Percentiles rank a stretch among this genome's conserved stretches.
phyloP scores from a whole-genome alignment of 2,888 invertebrate species.

The Theretra japonica region DNA sequence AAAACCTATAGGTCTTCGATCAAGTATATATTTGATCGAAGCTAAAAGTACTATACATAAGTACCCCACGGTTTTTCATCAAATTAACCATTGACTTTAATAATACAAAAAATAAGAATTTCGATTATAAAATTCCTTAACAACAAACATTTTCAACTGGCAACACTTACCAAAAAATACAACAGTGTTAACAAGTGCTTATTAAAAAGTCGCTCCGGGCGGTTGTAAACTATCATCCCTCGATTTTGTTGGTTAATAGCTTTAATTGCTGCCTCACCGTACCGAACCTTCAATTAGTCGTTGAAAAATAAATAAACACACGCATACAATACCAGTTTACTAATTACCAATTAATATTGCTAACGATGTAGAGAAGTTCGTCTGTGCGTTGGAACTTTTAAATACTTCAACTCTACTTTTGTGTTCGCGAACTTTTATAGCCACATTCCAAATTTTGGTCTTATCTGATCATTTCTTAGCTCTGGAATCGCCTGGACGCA shows the following conservation, averaged over 20 bases:
- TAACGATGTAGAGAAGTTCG: not conserved
- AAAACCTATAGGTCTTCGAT: no score
- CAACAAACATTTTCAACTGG: constrained; percentile 3
- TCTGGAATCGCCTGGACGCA: no score
- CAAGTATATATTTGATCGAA: no score
- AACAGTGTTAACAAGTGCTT: constrained; percentile 49
- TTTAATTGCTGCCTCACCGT: constrained; percentile 67
- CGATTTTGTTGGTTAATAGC: constrained; percentile 71
- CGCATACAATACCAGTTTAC: constrained; percentile 64
- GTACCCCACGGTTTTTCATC: no score
- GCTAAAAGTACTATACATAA: no score
- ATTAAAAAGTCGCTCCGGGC: constrained; percentile 57
- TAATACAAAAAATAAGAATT: no score
- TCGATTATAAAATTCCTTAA: not conserved
- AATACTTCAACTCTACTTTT: no score
- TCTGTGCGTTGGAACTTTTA: not conserved
- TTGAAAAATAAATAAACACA: constrained; percentile 64
- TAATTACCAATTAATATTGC: constrained; percentile 56
- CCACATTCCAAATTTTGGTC: no score
- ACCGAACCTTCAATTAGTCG: constrained; percentile 75
- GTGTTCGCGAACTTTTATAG: no score
- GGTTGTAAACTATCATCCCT: constrained; percentile 60
- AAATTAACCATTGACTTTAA: no score
- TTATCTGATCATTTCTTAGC: no score
- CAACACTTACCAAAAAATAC: constrained; percentile 36